A percentile compares a stretch with the other conserved stretches of the same genome.
Evolutionary conservation across 2,113 vertebrate genomes (phyloP).

Genomic region (Neolamprologus falcicula): DNA sequence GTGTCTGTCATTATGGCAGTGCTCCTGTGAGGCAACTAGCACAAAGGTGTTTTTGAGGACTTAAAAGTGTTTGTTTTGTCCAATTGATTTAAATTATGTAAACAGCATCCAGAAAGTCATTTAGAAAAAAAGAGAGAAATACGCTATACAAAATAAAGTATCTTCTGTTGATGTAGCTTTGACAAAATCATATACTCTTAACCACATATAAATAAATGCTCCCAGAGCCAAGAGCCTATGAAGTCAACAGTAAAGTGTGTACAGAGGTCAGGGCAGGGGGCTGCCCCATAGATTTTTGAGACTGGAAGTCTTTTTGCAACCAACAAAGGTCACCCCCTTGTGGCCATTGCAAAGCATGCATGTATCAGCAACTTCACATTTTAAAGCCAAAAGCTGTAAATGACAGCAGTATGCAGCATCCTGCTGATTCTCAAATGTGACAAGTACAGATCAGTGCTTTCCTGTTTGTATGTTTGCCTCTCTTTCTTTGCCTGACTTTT

Average conservation of each 20-base stretch:
- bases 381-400: background rate
- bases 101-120: background rate
- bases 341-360: background rate
- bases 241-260: background rate
- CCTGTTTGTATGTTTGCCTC: background rate
- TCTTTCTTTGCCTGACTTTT: background rate
- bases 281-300: background rate
- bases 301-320: background rate
- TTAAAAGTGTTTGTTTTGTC: background rate
- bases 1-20: background rate
- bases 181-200: background rate
- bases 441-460: background rate
- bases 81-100: background rate
- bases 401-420: background rate
- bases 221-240: accelerated
- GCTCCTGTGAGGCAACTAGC: background rate
- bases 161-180: background rate
- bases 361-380: background rate
- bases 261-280: background rate
- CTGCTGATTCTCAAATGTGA: background rate
- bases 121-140: background rate
- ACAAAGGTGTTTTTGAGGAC: background rate
- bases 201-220: background rate
- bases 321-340: background rate
- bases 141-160: background rate